Evolutionary conservation across 1,140 invertebrate species (phyloP).

Genomic region (Penaeus japonicus): DNA sequence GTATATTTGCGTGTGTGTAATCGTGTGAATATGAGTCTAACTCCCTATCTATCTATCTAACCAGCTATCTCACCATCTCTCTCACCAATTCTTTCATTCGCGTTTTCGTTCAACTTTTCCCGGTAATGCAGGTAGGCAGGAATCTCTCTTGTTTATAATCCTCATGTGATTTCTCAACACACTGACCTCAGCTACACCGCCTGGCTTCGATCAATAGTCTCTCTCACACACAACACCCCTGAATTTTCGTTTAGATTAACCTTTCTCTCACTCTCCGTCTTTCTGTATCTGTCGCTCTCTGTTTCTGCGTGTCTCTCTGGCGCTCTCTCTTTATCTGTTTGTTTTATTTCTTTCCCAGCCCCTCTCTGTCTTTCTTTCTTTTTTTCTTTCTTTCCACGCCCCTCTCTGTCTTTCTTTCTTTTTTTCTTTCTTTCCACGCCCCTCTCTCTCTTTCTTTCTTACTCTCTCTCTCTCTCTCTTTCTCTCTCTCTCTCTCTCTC

Average conservation of each 20-base stretch:
- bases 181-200: no score
- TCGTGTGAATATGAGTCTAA: no score
- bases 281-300: background rate
- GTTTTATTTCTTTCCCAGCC: background rate
- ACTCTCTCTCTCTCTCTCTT: background rate
- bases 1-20: no score
- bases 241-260: no score
- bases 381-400: background rate
- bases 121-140: no score
- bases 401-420: background rate
- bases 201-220: background rate
- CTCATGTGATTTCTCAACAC: no score
- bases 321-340: background rate
- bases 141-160: no score
- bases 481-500: background rate
- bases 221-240: background rate
- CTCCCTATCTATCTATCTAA: no score
- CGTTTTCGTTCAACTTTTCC: no score
- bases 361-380: background rate
- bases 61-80: no score
- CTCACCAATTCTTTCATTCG: no score
- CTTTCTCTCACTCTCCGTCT: background rate
- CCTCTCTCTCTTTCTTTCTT: background rate
- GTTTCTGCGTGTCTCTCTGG: background rate
- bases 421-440: background rate